Conservation (phyloP, 2,888 invertebrate species). For the Busseola fusca region DNA sequence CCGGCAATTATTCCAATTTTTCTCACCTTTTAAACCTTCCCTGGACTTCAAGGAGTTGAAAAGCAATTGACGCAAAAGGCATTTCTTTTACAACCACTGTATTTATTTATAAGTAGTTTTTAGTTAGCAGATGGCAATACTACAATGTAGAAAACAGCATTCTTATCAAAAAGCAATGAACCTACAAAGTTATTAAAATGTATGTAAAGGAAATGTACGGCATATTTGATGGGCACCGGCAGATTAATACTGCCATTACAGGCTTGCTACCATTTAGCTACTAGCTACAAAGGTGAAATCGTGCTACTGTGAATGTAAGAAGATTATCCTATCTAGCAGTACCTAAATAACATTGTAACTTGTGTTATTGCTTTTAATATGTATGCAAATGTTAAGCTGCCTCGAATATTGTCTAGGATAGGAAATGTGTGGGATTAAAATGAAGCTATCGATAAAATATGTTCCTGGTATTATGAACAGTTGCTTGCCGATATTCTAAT, state of each 20-base stretch:
- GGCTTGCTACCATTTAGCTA: slow-evolving; percentile 65
- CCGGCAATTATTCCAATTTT: too few relatives aligned
- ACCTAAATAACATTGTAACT: slow-evolving; percentile 47
- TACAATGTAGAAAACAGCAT: slow-evolving; percentile 28
- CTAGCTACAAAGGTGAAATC: slow-evolving; percentile 75
- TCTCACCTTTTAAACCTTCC: too few relatives aligned
- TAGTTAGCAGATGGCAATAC: slow-evolving; percentile 2
- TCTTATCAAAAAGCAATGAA: slow-evolving; percentile 36
- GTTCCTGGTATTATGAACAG: slow-evolving; percentile 16
- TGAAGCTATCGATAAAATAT: slow-evolving; percentile 44
- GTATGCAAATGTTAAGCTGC: slow-evolving; percentile 51
- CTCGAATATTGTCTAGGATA: slow-evolving; percentile 49
- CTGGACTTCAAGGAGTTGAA: too few relatives aligned
- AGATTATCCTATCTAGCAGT: slow-evolving; percentile 62
- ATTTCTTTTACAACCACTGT: not conserved
- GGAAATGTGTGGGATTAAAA: slow-evolving; percentile 42
- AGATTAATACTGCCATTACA: slow-evolving; percentile 73
- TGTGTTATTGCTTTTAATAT: slow-evolving; percentile 58
- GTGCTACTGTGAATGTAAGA: slow-evolving; percentile 67
- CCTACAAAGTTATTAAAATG: slow-evolving; percentile 62
- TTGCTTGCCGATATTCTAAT: slow-evolving; percentile 19
- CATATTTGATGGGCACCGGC: slow-evolving; percentile 66
- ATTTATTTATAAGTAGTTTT: not conserved
- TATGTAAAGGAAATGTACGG: slow-evolving; percentile 65
- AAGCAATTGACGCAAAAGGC: not conserved